Percentiles rank a stretch among this genome's conserved stretches.
Evolutionary conservation across 2,888 invertebrate genomes (phyloP).

Genomic region (Nomada lathburiana): DNA sequence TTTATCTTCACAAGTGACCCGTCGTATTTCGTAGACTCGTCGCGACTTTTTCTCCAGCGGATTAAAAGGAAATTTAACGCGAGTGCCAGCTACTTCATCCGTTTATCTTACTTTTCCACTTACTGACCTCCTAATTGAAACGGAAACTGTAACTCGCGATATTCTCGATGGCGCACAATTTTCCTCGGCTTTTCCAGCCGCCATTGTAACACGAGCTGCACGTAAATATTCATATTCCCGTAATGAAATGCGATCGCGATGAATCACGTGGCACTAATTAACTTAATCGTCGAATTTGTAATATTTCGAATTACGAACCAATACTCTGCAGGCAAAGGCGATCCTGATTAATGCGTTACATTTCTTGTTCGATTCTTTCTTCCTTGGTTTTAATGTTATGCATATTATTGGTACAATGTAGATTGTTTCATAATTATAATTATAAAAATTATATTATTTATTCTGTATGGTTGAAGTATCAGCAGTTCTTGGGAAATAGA

Average conservation of each 20-base stretch:
- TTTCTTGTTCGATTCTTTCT: conserved; percentile 1
- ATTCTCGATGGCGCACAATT: background rate
- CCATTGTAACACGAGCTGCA: background rate
- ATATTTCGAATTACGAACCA: conserved; percentile 23
- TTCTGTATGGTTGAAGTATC: too few species aligned
- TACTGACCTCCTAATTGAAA: conserved; percentile 46
- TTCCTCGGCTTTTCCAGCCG: background rate
- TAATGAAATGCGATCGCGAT: conserved; percentile 39
- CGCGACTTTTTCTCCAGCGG: conserved; percentile 21
- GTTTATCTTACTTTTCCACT: conserved; percentile 41
- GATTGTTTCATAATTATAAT: too few species aligned
- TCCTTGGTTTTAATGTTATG: background rate
- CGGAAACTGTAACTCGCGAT: conserved; percentile 26
- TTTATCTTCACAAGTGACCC: background rate
- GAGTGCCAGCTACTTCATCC: conserved; percentile 20
- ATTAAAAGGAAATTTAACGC: conserved; percentile 34
- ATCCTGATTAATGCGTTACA: conserved; percentile 9
- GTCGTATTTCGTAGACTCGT: conserved; percentile 39
- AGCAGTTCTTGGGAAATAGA: too few species aligned
- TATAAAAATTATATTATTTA: too few species aligned
- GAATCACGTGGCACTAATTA: conserved; percentile 33
- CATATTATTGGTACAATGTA: too few species aligned
- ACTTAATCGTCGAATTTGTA: conserved; percentile 3
- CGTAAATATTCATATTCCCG: conserved; percentile 42
- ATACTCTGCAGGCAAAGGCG: background rate